These are phyloP conservation scores for Holothuria glaberrima DNA, from an alignment of 35 echinoderm and acorn worm genomes.

Conservation along the genomic window DNA sequence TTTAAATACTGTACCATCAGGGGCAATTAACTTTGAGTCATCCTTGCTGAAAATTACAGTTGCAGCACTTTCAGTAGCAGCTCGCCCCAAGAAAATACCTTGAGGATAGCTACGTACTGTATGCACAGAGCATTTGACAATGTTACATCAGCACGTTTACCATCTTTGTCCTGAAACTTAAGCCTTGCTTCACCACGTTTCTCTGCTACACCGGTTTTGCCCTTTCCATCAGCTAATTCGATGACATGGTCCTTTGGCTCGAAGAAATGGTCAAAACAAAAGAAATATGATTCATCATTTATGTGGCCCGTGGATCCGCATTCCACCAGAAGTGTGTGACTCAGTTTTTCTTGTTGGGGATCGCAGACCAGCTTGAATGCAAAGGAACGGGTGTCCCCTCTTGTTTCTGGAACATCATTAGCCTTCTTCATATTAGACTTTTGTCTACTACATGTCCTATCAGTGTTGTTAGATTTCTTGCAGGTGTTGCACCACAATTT, in stretches of 20 bases:
- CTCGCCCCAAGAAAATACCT: conserved; percentile 41
- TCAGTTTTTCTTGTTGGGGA: neutral
- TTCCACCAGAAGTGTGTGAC: neutral
- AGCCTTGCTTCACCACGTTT: conserved; percentile 12
- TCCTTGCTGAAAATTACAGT: neutral
- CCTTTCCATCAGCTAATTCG: conserved; percentile 40
- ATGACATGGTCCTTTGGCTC: conserved; percentile 40
- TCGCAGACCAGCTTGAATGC: neutral
- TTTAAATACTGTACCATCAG: conserved; percentile 19
- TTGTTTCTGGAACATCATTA: conserved; percentile 13
- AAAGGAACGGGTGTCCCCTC: neutral
- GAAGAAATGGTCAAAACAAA: conserved; percentile 23
- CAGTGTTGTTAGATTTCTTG: neutral
- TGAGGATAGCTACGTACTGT: conserved; percentile 36
- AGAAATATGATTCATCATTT: neutral
- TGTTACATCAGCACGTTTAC: neutral
- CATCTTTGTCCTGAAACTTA: neutral
- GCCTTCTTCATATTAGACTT: neutral
- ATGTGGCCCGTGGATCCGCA: conserved; percentile 29
- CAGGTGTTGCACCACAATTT: conserved; percentile 16
- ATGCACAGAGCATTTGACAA: conserved; percentile 17
- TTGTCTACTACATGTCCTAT: conserved; percentile 16
- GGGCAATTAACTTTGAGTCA: neutral
- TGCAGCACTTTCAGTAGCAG: conserved; percentile 22
- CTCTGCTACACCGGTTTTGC: neutral